phyloP scores from a whole-genome alignment of 2,797 vertebrate genomes.

The Sebastes reedi region DNA sequence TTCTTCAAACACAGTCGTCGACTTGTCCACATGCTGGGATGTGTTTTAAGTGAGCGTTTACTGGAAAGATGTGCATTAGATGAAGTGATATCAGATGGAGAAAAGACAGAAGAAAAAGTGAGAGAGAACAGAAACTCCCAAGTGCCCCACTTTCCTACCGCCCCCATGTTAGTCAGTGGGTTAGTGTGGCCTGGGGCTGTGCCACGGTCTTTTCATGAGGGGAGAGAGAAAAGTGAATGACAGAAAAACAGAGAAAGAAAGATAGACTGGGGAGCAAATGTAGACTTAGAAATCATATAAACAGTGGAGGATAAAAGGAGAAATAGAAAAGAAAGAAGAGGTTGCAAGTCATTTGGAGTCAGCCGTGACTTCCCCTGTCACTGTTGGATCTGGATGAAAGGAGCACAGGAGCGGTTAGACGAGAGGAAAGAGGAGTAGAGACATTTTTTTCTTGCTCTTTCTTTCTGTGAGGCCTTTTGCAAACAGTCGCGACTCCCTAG shows the following conservation, averaged over 20 bases:
- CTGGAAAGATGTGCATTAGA: slow-evolving; percentile 37
- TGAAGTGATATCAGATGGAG: slow-evolving; percentile 50
- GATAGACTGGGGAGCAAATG: slow-evolving; percentile 4
- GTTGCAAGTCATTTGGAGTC: slow-evolving; percentile 50
- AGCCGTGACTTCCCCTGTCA: slow-evolving; percentile 31
- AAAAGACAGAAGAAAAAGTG: slow-evolving; percentile 27
- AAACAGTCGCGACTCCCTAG: slow-evolving; percentile 60
- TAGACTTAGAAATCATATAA: background rate
- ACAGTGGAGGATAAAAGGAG: slow-evolving; percentile 12
- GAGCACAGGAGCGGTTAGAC: slow-evolving; percentile 32
- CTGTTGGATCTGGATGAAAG: slow-evolving; percentile 71
- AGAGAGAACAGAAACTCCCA: slow-evolving; percentile 47
- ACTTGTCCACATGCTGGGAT: slow-evolving; percentile 9
- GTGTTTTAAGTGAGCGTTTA: slow-evolving; percentile 40
- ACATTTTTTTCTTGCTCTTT: slow-evolving; percentile 12
- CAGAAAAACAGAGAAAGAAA: slow-evolving; percentile 12
- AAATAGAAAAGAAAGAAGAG: background rate
- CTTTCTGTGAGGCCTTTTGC: slow-evolving; percentile 53
- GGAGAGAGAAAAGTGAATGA: slow-evolving; percentile 31
- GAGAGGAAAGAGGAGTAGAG: slow-evolving; percentile 15
- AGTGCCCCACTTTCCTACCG: slow-evolving; percentile 17
- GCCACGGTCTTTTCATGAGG: slow-evolving; percentile 45
- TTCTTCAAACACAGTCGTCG: background rate
- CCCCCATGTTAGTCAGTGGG: slow-evolving; percentile 31
- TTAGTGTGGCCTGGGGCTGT: slow-evolving; percentile 54